A percentile compares a stretch with the other conserved stretches of the same genome.
phyloP scores from a whole-genome alignment of 1,140 invertebrate genomes.

The Drosophila aff. region DNA sequence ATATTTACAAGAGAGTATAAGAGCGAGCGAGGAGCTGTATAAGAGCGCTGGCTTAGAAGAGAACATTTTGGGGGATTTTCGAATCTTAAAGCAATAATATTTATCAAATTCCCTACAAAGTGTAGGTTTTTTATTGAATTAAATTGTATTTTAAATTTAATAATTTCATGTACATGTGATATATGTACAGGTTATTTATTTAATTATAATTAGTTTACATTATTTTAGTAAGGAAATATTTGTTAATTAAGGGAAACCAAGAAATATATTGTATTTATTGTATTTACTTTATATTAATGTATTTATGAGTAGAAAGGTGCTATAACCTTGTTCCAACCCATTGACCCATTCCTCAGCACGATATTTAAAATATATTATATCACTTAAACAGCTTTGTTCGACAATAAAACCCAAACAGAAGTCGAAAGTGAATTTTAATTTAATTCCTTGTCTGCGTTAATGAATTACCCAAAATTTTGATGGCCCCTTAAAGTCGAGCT shows the following conservation, averaged over 20 bases:
- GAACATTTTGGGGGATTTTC: background rate
- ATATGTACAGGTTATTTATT: no score
- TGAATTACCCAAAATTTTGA: conserved; percentile 27
- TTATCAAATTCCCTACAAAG: background rate
- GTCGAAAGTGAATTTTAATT: conserved; percentile 39
- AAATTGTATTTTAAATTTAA: no score
- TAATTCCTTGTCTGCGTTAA: conserved; percentile 11
- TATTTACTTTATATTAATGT: no score
- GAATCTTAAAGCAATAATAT: background rate
- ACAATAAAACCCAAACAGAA: conserved; percentile 6
- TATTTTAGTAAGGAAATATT: no score
- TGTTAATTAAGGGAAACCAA: no score
- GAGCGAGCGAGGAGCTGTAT: conserved; percentile 17
- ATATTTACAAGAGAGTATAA: conserved; percentile 28
- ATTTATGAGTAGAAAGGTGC: no score
- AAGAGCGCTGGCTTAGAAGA: conserved; percentile 29
- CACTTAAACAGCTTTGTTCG: background rate
- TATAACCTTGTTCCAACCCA: background rate
- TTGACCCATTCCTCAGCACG: background rate
- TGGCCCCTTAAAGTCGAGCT: conserved; percentile 8
- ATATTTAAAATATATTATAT: background rate
- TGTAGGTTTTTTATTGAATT: background rate
- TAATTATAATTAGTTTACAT: no score
- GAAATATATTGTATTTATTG: no score
- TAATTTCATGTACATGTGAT: no score